Conservation (phyloP, 2,888 invertebrate genomes). For the Ypsolopha scabrella region DNA sequence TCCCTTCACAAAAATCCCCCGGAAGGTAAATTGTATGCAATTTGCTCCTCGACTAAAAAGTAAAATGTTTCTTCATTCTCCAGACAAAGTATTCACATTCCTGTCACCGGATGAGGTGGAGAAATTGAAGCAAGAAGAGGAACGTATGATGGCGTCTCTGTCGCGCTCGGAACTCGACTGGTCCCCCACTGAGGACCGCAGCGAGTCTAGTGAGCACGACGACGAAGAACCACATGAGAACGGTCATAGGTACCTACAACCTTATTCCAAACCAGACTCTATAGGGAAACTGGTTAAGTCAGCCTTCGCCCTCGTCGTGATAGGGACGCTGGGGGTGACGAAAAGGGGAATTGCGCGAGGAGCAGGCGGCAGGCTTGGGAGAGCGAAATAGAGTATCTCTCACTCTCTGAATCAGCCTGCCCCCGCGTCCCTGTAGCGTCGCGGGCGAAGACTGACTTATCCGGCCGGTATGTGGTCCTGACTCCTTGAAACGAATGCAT, state of each 20-base stretch:
- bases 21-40: no score
- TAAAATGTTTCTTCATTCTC: conserved; percentile 19
- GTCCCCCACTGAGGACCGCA: conserved; percentile 53
- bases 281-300: no score
- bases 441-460: no score
- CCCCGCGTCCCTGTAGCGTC: no score
- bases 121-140: conserved; percentile 94
- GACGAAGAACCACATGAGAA: conserved; percentile 60
- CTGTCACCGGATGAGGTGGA: conserved; percentile 94
- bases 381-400: no score
- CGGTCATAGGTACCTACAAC: conserved; percentile 51
- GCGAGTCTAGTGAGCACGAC: conserved; percentile 64
- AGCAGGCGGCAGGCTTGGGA: neutral
- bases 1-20: no score
- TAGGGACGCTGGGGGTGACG: neutral
- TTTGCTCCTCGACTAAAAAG: no score
- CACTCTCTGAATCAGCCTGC: no score
- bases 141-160: conserved; percentile 84
- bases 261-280: no score
- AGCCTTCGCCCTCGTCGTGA: neutral
- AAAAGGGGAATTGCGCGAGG: neutral
- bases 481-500: no score
- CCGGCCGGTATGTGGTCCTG: no score
- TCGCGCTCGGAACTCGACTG: conserved; percentile 73
- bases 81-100: conserved; percentile 94